phyloP scores from a whole-genome alignment of 2,113 vertebrate species.

The Gopherus flavomarginatus region DNA sequence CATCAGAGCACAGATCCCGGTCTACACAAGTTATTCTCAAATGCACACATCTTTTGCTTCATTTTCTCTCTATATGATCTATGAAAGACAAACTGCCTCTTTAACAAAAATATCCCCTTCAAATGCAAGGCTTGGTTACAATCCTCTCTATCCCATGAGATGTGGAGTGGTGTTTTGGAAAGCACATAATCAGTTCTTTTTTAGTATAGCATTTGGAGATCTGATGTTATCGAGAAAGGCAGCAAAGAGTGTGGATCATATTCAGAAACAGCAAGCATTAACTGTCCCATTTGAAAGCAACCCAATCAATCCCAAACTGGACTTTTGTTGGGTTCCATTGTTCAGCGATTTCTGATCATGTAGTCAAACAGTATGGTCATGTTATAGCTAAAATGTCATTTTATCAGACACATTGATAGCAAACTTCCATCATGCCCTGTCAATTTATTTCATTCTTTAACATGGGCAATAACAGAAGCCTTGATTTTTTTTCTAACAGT shows the following conservation, averaged over 20 bases:
- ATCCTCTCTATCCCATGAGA: not conserved
- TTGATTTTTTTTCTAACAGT: not conserved
- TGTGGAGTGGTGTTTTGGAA: not conserved
- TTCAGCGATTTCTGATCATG: not conserved
- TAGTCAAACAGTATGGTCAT: not conserved
- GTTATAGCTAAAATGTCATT: not conserved
- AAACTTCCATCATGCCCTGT: not conserved
- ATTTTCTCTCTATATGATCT: not conserved
- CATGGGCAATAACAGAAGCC: not conserved
- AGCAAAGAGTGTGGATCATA: not conserved
- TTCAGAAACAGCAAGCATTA: not conserved
- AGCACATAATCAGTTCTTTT: not conserved
- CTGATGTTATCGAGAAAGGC: not conserved
- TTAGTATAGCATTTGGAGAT: not conserved
- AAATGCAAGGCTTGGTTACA: not conserved
- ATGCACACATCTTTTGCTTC: not conserved
- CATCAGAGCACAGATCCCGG: not conserved
- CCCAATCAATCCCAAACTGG: not conserved
- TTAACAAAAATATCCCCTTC: not conserved
- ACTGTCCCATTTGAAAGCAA: not conserved
- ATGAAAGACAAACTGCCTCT: not conserved
- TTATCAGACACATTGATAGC: fast-evolving
- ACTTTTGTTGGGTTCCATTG: not conserved
- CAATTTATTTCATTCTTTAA: not conserved
- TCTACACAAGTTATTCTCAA: not conserved